Evolutionary conservation across 2,888 invertebrate genomes (phyloP), one percentile per base, ranked within the genome.

Genomic region (Nephrocerus scutellatus): DNA sequence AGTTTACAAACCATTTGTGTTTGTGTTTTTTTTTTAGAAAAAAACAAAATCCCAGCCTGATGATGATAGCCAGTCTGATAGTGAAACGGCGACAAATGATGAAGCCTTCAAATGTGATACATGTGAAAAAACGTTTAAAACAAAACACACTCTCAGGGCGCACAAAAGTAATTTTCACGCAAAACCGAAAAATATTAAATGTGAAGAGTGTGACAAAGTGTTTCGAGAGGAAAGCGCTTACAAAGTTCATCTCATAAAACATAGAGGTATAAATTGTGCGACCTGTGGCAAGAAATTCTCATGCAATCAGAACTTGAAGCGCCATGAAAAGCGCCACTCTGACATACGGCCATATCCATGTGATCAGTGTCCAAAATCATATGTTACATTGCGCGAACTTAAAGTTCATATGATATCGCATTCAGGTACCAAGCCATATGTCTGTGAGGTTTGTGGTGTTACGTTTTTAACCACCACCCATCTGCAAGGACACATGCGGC

Each of bases 391-490:
- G 9, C 53, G 54, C 3, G 55, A 57, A 6, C 52, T 59, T 43
- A 54, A 54, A 18, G 54, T 51, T 14, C 62, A 62, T 30, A 50
- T 47, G 30, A 53, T 56, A 12, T 50, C 50, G 12, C 62, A 62
- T 23, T 52, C 56, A 12, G 52, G 51, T n/a, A 50, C 55, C 10
- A 57, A 56, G 31, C 53, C 60, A 6, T 60, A 54, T 19, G 53
- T 63, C 0, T 62, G 62, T 33, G 63, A 62, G 36, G 54, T 53
- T 25, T 62, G 62, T 20, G 62, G 63, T 14, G 56, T 54, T 18
- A 55, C 55, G 10, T 62, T 57, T 36, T 56, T 58, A 6, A 56
- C 53, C 22, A 56, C 57, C 37, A 56, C 56, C 35, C 59, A 54
- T 23, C 34, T 62, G 24, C 55, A 52, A 4, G 60, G 59, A 8